Base-by-base conservation (phyloP, 2,888 invertebrate species). In the Lymantria dispar region DNA sequence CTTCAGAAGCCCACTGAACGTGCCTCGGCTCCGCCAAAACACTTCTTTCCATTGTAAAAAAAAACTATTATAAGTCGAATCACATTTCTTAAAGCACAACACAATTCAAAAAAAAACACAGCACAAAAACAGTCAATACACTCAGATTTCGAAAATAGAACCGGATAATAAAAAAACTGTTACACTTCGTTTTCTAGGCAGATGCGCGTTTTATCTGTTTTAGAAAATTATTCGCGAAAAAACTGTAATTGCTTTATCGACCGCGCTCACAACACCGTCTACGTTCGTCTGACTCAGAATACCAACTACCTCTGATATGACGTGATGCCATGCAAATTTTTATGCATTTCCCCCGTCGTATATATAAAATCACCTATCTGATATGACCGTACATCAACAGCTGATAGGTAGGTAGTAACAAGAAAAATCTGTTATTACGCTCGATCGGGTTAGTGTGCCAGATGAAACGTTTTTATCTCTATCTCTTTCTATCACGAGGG, bases 1-100 rank as follows among this genome's bases (percentile, higher is more conserved):
- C 90, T 70, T 89, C 82, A 62, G 88, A 83, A 71, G 87, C 88
- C 90, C 90, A 91, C 59, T 85, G 87, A 58, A 91, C 87, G 69
- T 87, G 87, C 58, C 78, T 81, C 56, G 85, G 74, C 57, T 75
- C 81, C 64, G 87, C 88, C 74, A 88, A 79, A 76, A 88, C 81
- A 83, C 90, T 90, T 75, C 81, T 80, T 80, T 90, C 90, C 90
- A 90, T 91, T 76, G 70, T 86, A 77, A 74, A 54, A 72, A 60
- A 64, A 65, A 59, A 62, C 54, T 60, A 58, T 62, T 73, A 72
- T 70, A 70, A 70, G 67, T 48, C 50, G 52, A 62, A 56, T 84
- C 82, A 87, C 85, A 89, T 88, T 66, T 84, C 87, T 87, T 85
- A 73, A 64, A 31, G 54, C 65, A 67, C 67, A 59, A 50, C 48